A percentile compares a stretch with the other conserved stretches of the same genome.
Conservation (phyloP, 2,888 invertebrate species). For the Epirrita christyi region DNA sequence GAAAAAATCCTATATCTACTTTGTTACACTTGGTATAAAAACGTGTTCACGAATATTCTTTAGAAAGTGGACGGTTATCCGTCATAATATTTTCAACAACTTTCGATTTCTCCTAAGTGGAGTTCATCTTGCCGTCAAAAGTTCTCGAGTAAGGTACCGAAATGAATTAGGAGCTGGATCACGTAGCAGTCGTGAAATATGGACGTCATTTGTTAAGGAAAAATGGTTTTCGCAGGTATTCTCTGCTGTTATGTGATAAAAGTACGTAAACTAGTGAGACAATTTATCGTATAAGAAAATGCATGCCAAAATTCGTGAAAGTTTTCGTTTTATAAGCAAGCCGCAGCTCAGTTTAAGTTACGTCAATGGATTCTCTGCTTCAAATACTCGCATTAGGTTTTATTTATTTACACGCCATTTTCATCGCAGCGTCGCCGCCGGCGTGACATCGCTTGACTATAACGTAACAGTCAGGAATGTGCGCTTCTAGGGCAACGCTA, state of each 20-base stretch:
- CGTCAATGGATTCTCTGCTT: slow-evolving; percentile 32
- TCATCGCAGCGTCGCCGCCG: slow-evolving; percentile 52
- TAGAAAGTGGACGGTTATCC: slow-evolving; percentile 31
- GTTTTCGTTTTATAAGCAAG: slow-evolving; percentile 21
- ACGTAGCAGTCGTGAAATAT: slow-evolving; percentile 60
- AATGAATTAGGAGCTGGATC: slow-evolving; percentile 51
- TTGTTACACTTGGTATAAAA: slow-evolving; percentile 14
- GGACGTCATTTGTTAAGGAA: slow-evolving; percentile 48
- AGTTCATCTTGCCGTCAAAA: slow-evolving; percentile 42
- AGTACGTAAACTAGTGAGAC: slow-evolving; percentile 10
- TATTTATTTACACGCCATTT: slow-evolving; percentile 77
- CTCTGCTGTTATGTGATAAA: slow-evolving; percentile 21
- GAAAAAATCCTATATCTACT: slow-evolving; percentile 28
- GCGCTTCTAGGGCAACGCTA: slow-evolving; percentile 4
- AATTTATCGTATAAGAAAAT: slow-evolving; percentile 7
- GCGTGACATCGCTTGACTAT: slow-evolving; percentile 41
- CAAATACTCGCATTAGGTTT: slow-evolving; percentile 57
- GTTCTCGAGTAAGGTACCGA: slow-evolving; percentile 37
- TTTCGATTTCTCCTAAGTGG: slow-evolving; percentile 38
- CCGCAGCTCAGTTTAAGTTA: slow-evolving; percentile 24
- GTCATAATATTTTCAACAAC: slow-evolving; percentile 37
- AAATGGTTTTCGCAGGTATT: slow-evolving; percentile 39
- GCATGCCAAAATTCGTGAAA: slow-evolving; percentile 8
- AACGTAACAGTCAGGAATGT: slow-evolving; percentile 29
- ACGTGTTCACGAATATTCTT: slow-evolving; percentile 31